Evolutionary conservation across 2,113 vertebrate species (phyloP), one percentile per base, ranked within the genome.

Genomic region (Poeciliopsis retropinna): DNA sequence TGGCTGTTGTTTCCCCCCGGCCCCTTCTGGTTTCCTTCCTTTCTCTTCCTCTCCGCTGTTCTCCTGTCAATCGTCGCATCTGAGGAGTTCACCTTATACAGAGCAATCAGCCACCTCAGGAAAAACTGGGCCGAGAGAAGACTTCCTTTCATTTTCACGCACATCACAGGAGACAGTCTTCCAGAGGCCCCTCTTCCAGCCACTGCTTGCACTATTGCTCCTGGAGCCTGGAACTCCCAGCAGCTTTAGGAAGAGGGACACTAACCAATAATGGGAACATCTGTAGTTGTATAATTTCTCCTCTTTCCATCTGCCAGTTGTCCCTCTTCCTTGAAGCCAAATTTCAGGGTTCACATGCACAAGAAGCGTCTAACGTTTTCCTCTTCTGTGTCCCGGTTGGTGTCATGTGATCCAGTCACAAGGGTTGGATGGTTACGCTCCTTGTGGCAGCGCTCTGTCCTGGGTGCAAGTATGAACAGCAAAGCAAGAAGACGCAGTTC

Each of bases 41-140:
- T n/a, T 62, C 64, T 31, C 67, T 78, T 62, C 69, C 31, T 60
- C 77, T 75, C 66, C 32, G 60, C 81, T 41, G 25, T 84, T 84
- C 61, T 64, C 67, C 41, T 64, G 2, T 70, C 60, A 25, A 39
- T 57, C 12, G 47, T 41, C 67, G 29, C 29, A 64, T 19, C 63
- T 70, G 73, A 85, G 81, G 68, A 75, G 75, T 71, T 82, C 28
- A 15, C 74, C 41, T 41, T 47, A 63, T 30, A 47, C 61, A 27
- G 32, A 87, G 72, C 74, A 29, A 72, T 78, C 51, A n/a, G 77
- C 82, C 79, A 72, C 80, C 80, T 88, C 89, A 87, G 88, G 88
- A 88, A 85, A 70, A 81, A 60, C 57, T 78, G 51, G 32, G 62
- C 70, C 72, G 67, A 74, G 82, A 79, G 47, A 76, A 73, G 75